These are phyloP conservation scores for Drosophila conformis DNA, from an alignment of 2,888 invertebrate species.

Conservation along the genomic window DNA sequence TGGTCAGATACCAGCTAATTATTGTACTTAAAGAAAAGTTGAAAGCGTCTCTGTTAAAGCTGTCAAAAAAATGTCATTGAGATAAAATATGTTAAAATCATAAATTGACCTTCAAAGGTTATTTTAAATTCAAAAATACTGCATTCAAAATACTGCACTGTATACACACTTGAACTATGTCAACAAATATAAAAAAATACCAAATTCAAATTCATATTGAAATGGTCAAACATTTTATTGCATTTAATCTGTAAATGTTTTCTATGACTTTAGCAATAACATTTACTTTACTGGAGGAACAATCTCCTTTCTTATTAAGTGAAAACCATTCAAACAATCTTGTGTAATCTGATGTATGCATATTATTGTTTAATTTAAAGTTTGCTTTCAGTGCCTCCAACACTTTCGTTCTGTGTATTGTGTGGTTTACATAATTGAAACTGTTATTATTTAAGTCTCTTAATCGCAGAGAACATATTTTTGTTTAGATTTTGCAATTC, in stretches of 20 bases:
- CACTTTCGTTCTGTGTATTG: background rate
- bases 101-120: background rate
- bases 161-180: background rate
- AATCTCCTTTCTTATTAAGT: background rate
- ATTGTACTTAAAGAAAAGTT: background rate
- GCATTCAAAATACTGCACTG: background rate
- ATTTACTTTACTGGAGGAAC: background rate
- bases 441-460: background rate
- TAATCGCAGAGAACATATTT: constrained; percentile 2
- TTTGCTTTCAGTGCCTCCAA: background rate
- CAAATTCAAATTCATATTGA: background rate
- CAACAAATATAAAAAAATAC: background rate
- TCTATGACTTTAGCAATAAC: background rate
- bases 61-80: background rate
- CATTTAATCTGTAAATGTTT: background rate
- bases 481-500: constrained; percentile 6
- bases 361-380: constrained; percentile 7
- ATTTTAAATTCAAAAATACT: background rate
- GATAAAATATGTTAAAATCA: background rate
- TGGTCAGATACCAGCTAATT: constrained; percentile 47
- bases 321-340: background rate
- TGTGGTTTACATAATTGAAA: background rate
- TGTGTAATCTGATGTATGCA: background rate
- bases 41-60: background rate
- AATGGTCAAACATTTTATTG: background rate